Conservation (phyloP, 2,888 invertebrate species). For the Drosophila prostipennis region DNA sequence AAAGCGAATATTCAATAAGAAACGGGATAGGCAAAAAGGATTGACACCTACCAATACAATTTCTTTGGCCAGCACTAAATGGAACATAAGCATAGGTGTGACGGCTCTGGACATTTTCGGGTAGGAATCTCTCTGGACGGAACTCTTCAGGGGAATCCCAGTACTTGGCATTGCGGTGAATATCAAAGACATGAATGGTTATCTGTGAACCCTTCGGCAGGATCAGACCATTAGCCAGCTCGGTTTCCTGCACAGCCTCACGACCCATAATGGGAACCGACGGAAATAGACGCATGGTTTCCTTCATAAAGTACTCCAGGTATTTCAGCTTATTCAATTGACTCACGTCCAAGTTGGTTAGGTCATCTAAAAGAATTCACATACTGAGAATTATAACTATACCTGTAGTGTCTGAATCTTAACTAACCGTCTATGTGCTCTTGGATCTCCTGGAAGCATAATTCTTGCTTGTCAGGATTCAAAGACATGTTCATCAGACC, state of each 20-base stretch:
- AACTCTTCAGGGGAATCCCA: conserved; percentile 75
- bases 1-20: not conserved
- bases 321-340: conserved; percentile 6
- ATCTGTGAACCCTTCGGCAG: conserved; percentile 71
- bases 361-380: conserved; percentile 47
- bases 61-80: conserved; percentile 83
- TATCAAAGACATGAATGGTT: conserved; percentile 68
- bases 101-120: conserved; percentile 84
- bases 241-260: conserved; percentile 82
- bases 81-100: conserved; percentile 81
- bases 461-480: conserved; percentile 68
- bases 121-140: conserved; percentile 79
- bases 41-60: conserved; percentile 76
- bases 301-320: conserved; percentile 10
- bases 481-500: conserved; percentile 73
- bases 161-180: conserved; percentile 73
- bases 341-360: conserved; percentile 54
- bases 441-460: conserved; percentile 71
- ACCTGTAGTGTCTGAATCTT: fast-evolving
- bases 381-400: no score
- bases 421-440: conserved; percentile 65
- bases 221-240: conserved; percentile 66
- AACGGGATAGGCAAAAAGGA: fast-evolving
- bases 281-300: conserved; percentile 85
- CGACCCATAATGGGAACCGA: conserved; percentile 87